These are phyloP conservation scores for Pocillopora damicornis DNA, from an alignment of 64 coral and sea anemone genomes.

Conservation along the genomic window DNA sequence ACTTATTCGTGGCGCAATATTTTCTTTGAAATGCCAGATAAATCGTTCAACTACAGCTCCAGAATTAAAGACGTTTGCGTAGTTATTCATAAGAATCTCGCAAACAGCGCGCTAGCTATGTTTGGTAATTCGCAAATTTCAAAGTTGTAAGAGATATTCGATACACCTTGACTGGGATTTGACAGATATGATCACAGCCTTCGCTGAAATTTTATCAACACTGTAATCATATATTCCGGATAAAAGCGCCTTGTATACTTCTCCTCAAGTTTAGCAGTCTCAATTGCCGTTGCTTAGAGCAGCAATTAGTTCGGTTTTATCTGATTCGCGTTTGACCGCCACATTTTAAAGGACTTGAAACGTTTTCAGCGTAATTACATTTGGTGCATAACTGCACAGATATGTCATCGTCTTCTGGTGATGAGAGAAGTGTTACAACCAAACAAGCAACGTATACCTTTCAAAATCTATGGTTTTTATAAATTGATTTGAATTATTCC, in stretches of 20 bases:
- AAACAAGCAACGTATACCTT: neutral
- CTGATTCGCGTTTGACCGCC: neutral
- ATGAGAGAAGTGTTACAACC: neutral
- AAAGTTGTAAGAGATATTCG: slow-evolving; percentile 34
- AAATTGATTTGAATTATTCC: neutral
- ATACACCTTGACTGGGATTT: neutral
- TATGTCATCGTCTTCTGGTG: neutral
- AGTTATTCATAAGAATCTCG: neutral
- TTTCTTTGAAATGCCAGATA: neutral
- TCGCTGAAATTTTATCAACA: slow-evolving; percentile 19
- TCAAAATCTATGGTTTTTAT: neutral
- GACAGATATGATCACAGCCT: neutral
- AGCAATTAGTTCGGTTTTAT: neutral
- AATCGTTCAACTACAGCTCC: neutral
- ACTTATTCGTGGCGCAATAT: neutral
- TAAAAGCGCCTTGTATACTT: neutral
- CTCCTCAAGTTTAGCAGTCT: neutral
- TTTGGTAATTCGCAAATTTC: neutral
- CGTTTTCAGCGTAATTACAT: neutral
- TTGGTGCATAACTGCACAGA: neutral
- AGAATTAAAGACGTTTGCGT: neutral
- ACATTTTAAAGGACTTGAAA: neutral
- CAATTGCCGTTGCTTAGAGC: neutral
- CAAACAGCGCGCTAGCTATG: neutral
- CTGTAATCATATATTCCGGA: neutral